A percentile compares a stretch with the other conserved stretches of the same genome.
Evolutionary conservation across 2,888 invertebrate species (phyloP).

Genomic region (Drosophila subquinaria): DNA sequence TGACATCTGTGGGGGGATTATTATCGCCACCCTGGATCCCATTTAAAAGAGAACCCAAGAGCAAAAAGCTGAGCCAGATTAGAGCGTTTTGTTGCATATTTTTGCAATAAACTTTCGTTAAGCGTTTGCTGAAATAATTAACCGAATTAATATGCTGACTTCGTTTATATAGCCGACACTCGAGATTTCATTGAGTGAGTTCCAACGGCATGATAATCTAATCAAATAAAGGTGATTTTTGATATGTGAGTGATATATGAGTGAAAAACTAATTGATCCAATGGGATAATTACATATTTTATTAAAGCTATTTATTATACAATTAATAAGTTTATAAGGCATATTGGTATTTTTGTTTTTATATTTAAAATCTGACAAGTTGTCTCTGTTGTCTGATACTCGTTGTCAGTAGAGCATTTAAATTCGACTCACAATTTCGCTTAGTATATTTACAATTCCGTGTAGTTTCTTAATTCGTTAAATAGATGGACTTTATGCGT

Average conservation of each 20-base stretch:
- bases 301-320: not conserved
- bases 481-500: too few relatives aligned
- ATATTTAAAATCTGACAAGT: too few relatives aligned
- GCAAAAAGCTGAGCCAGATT: conserved; percentile 42
- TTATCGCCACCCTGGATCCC: conserved; percentile 30
- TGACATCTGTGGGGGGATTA: conserved; percentile 67
- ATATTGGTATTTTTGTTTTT: too few relatives aligned
- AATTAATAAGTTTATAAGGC: too few relatives aligned
- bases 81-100: conserved; percentile 45
- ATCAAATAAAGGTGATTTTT: conserved; percentile 31
- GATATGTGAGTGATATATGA: conserved; percentile 20
- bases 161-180: conserved; percentile 51
- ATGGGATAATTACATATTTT: not conserved
- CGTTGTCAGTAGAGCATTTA: too few relatives aligned
- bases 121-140: conserved; percentile 36
- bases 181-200: conserved; percentile 30
- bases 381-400: too few relatives aligned
- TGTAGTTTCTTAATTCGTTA: too few relatives aligned
- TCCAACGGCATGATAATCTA: conserved; percentile 26
- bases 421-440: too few relatives aligned
- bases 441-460: too few relatives aligned
- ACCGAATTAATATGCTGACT: conserved; percentile 10
- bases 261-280: not conserved
- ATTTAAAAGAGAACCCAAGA: conserved; percentile 20
- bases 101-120: conserved; percentile 29